Conservation (phyloP, 2,797 vertebrate genomes). For the Spondyliosoma cantharus region DNA sequence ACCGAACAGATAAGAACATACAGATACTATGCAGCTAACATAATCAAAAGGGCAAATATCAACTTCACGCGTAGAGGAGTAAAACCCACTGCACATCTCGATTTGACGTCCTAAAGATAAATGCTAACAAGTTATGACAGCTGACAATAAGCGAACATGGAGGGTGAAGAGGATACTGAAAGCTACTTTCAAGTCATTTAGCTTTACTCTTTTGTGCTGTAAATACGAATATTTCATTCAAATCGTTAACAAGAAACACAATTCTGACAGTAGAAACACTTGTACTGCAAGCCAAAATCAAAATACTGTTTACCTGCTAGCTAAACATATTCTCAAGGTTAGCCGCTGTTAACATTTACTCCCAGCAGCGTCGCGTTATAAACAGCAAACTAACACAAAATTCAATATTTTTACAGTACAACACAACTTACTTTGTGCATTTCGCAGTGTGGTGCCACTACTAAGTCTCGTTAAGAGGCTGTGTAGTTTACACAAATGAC, state of each 20-base stretch:
- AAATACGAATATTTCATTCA: accelerated
- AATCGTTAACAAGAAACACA: accelerated
- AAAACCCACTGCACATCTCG: background rate
- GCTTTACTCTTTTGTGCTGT: background rate
- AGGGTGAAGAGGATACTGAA: background rate
- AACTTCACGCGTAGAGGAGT: background rate
- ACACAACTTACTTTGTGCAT: conserved; percentile 62
- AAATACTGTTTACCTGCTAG: background rate
- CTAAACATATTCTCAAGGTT: conserved; percentile 58
- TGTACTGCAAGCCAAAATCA: accelerated
- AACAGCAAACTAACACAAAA: accelerated
- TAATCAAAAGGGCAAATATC: background rate
- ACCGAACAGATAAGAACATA: conserved; percentile 16
- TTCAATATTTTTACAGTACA: accelerated
- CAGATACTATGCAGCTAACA: background rate
- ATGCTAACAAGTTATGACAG: background rate
- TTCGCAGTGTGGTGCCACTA: background rate
- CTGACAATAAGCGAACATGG: background rate
- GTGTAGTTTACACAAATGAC: conserved; percentile 66
- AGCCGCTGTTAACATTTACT: conserved; percentile 47
- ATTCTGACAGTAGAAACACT: background rate
- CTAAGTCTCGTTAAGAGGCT: conserved; percentile 37
- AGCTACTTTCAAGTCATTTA: background rate
- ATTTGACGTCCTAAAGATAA: background rate
- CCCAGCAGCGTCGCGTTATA: background rate